phyloP scores from a whole-genome alignment of 2,888 invertebrate genomes.

The Tromatobia lineatoria region DNA sequence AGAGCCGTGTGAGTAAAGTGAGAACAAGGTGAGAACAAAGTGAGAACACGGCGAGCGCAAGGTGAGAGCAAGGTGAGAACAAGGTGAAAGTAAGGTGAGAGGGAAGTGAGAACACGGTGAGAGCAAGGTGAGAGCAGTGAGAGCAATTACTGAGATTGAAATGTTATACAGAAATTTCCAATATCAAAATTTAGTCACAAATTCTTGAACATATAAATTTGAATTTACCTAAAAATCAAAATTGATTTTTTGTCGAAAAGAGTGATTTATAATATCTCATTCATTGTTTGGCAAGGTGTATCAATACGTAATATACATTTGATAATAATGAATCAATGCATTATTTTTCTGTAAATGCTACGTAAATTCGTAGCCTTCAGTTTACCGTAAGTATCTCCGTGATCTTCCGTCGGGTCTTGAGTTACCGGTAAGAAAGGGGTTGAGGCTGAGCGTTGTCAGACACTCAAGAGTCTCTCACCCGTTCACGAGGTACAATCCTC shows the following conservation, averaged over 20 bases:
- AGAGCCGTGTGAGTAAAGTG: too few relatives aligned
- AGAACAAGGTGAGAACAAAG: too few relatives aligned
- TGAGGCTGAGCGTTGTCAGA: constrained; percentile 53
- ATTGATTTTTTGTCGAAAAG: too few relatives aligned
- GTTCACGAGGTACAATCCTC: constrained; percentile 58
- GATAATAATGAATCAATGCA: too few relatives aligned
- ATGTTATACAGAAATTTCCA: too few relatives aligned
- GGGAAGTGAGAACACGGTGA: too few relatives aligned
- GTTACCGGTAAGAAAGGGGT: constrained; percentile 26
- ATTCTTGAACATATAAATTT: neutral
- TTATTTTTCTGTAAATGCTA: neutral
- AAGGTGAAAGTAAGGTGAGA: too few relatives aligned
- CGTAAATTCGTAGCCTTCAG: neutral
- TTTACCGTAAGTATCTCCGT: constrained; percentile 40
- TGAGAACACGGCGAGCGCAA: too few relatives aligned
- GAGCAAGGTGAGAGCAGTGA: too few relatives aligned
- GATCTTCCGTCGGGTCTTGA: constrained; percentile 45
- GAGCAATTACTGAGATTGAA: too few relatives aligned
- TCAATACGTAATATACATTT: neutral
- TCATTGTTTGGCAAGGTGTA: neutral
- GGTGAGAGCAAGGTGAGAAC: too few relatives aligned
- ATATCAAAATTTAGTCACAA: neutral
- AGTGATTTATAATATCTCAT: neutral
- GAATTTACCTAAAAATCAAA: too few relatives aligned
- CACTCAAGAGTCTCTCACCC: constrained; percentile 58